phyloP scores from a whole-genome alignment of 2,113 vertebrate species.

The Melanotaenia duboulayi region DNA sequence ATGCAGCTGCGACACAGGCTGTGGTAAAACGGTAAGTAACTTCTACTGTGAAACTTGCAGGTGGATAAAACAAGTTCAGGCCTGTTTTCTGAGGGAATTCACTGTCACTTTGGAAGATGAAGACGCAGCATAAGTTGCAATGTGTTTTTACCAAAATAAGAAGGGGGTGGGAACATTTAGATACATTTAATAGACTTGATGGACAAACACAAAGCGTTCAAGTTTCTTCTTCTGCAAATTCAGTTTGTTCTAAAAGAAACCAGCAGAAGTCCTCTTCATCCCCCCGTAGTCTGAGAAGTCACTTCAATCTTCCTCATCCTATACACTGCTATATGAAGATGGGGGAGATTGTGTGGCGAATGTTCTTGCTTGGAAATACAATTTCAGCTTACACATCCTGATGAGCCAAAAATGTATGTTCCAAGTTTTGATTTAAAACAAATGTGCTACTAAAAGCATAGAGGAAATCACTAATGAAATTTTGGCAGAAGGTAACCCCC shows the following conservation, averaged over 20 bases:
- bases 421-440: slow-evolving; percentile 65
- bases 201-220: slow-evolving; percentile 27
- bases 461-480: slow-evolving; percentile 73
- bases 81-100: slow-evolving; percentile 36
- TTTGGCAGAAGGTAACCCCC: slow-evolving; percentile 57
- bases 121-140: slow-evolving; percentile 17
- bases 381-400: slow-evolving; percentile 60
- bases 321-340: too few species aligned
- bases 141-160: slow-evolving; percentile 29
- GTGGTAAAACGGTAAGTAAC: slow-evolving; percentile 47
- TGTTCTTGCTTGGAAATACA: slow-evolving; percentile 50
- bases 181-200: background rate
- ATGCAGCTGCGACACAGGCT: slow-evolving; percentile 33
- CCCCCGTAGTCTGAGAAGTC: slow-evolving; percentile 13
- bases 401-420: slow-evolving; percentile 60
- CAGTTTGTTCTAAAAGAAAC: background rate
- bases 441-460: slow-evolving; percentile 52
- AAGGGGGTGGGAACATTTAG: background rate
- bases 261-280: slow-evolving; percentile 16
- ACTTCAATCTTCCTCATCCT: slow-evolving; percentile 23
- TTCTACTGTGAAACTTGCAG: slow-evolving; percentile 46
- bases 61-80: slow-evolving; percentile 52
- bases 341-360: slow-evolving; percentile 17
- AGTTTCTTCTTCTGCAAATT: slow-evolving; percentile 16
- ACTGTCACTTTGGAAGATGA: slow-evolving; percentile 26